phyloP scores from a whole-genome alignment of 2,797 vertebrate genomes.

The Momotus momota region DNA sequence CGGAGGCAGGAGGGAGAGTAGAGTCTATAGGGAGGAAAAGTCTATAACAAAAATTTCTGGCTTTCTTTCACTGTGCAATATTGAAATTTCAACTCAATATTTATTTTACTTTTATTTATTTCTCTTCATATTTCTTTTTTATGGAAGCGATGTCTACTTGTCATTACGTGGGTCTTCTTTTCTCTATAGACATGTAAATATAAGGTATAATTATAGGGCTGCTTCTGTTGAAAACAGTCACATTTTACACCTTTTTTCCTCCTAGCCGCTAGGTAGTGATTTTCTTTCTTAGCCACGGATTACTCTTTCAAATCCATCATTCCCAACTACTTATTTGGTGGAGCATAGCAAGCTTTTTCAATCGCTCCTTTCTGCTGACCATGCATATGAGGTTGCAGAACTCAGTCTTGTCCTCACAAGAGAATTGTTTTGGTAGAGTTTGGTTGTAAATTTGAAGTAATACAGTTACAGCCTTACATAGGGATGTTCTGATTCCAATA shows the following conservation, averaged over 20 bases:
- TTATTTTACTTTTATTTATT: not conserved
- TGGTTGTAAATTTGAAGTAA: not conserved
- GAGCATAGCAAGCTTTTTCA: conserved; percentile 44
- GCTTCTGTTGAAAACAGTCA: not conserved
- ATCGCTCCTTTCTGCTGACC: conserved; percentile 19
- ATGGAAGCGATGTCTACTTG: not conserved
- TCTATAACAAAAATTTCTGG: not conserved
- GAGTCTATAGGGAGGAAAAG: not conserved
- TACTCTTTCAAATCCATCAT: conserved; percentile 18
- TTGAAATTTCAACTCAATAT: not conserved
- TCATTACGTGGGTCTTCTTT: not conserved
- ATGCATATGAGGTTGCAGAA: not conserved
- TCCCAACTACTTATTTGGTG: conserved; percentile 63
- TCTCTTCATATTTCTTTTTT: not conserved
- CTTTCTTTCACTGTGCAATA: not conserved
- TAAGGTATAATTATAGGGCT: not conserved
- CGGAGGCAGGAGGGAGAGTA: not conserved
- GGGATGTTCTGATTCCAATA: not conserved
- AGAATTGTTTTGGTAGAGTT: not conserved
- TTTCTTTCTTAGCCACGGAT: conserved; percentile 29
- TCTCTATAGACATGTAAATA: not conserved
- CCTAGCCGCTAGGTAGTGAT: not conserved
- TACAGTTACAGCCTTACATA: not conserved
- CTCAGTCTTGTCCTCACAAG: not conserved
- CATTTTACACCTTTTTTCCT: conserved; percentile 47